A percentile compares a stretch with the other conserved stretches of the same genome.
Evolutionary conservation across 2,113 vertebrate species (phyloP).

Genomic region (Corydoras maculifer): DNA sequence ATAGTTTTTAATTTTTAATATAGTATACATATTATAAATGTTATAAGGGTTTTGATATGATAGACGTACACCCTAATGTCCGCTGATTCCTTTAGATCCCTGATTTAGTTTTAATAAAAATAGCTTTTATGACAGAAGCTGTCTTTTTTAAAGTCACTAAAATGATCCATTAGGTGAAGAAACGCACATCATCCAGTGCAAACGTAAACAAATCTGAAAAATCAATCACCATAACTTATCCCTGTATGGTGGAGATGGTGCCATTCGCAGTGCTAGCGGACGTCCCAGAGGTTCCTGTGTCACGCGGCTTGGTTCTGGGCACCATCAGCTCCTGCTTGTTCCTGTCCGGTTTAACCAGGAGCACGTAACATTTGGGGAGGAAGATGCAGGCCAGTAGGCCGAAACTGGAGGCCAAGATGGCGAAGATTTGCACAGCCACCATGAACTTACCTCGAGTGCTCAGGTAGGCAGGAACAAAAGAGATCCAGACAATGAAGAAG

Average conservation of each 20-base stretch:
- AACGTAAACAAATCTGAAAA: not conserved
- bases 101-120: too few species aligned
- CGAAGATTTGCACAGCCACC: conserved; percentile 83
- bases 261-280: conserved; percentile 53
- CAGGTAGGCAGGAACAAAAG: conserved; percentile 80
- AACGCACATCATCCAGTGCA: not conserved
- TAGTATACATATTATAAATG: too few species aligned
- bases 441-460: conserved; percentile 83
- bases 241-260: conserved; percentile 55
- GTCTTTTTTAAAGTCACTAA: too few species aligned
- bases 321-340: conserved; percentile 71
- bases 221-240: conserved; percentile 47
- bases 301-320: conserved; percentile 56
- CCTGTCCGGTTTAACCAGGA: conserved; percentile 72
- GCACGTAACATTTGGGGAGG: conserved; percentile 76
- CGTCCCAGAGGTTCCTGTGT: conserved; percentile 61
- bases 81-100: too few species aligned
- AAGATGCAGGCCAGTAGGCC: conserved; percentile 77
- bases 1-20: too few species aligned
- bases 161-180: not conserved
- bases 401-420: conserved; percentile 79
- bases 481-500: conserved; percentile 83
- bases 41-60: too few species aligned
- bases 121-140: too few species aligned
- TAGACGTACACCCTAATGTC: too few species aligned